Base-by-base conservation (phyloP, 2,888 invertebrate genomes). In the Pharmacophagus antenor region DNA sequence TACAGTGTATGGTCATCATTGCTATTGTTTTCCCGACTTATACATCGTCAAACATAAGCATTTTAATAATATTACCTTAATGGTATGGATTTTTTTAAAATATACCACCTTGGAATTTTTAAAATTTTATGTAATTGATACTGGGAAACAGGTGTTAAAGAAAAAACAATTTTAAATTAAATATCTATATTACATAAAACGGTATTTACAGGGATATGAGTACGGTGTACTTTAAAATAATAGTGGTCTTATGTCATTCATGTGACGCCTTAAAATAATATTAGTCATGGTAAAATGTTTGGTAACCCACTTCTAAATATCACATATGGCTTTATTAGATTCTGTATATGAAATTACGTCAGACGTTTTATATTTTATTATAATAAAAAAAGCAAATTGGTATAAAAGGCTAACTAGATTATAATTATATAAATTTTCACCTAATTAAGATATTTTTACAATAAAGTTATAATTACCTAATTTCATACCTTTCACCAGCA, bases 281-380 rank as follows among this genome's bases (percentile, higher is more conserved):
- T 18, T 25, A 12, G 44, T 53, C 44, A 44, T 53, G 23, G 25
- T 53, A 44, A 12, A 44, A 41, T 41, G 42, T 18, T 25, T 44
- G 25, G 44, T 44, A 44, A 25, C 18, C 18, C 25, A 46, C 23
- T 51, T 37, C n/a, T 8, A 31, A 47, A 52, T 52, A 58, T 58
- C 58, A 58, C 58, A 58, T 58, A 52, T 47, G 31, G 31, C 44
- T 51, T 37, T 46, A 52, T 5, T 12, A 37, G n/a, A n/a, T 20
- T 5, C 10, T 5, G 23, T 42, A 22, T 27, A 6, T 20, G 18
- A 20, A 51, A 37, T 37, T 21, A 48, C 6, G 12, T 10, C 23
- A n/a, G 22, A 12, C 23, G 17, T 5, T 44, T n/a, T n/a, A 37
- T 20, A 44, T 44, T 44, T 27, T 27, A 27, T 27, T 44, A 18